Evolutionary conservation across 2,797 vertebrate species (phyloP).

Genomic region (Poeciliopsis paucimaculata): DNA sequence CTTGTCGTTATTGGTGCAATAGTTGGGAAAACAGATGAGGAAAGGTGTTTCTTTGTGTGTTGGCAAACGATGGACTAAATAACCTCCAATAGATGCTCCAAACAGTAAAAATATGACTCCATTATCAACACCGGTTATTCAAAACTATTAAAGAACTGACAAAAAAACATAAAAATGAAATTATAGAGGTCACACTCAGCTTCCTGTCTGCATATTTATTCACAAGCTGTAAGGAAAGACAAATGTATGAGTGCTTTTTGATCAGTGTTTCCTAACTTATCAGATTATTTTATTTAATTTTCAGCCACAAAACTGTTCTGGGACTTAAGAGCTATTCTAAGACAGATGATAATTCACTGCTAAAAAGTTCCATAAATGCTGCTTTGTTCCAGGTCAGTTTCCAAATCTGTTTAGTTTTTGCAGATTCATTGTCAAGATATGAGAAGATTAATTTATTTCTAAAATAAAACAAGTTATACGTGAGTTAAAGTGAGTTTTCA

Average conservation of each 20-base stretch:
- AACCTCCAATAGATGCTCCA: not conserved
- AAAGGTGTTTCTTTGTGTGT: not conserved
- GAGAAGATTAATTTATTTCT: not conserved
- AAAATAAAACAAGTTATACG: not conserved
- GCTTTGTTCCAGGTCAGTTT: not conserved
- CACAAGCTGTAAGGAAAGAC: not conserved
- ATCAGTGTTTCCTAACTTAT: not conserved
- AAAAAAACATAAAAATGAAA: not conserved
- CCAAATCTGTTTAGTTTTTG: not conserved
- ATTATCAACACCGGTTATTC: not conserved
- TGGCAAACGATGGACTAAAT: not conserved
- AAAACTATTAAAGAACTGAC: not conserved
- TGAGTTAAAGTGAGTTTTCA: not conserved
- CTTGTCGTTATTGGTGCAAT: not conserved
- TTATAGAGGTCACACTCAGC: not conserved
- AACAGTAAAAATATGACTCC: not conserved
- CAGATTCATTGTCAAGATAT: not conserved
- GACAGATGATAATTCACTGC: not conserved
- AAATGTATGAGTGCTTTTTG: not conserved
- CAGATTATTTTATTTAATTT: not conserved
- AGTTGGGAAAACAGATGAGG: not conserved
- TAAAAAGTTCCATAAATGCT: not conserved
- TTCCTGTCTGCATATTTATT: not conserved
- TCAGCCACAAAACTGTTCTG: not conserved
- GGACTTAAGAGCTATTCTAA: not conserved